Conservation (phyloP, 1,140 invertebrate species). For the Vanessa atalanta region DNA sequence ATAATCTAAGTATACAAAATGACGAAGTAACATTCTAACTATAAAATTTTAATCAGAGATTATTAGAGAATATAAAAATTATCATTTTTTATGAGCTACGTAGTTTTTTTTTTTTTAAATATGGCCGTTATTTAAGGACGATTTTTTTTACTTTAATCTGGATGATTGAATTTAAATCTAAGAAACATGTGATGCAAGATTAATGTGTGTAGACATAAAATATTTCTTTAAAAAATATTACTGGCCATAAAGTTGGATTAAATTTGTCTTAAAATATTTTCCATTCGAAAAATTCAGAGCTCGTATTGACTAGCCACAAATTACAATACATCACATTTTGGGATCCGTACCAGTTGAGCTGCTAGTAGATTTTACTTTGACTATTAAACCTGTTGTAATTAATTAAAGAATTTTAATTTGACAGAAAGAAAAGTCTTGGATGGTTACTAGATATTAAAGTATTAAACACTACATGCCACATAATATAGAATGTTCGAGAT, state of each 20-base stretch:
- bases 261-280: slow-evolving; percentile 10
- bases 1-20: background rate
- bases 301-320: slow-evolving; percentile 10
- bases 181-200: too few species aligned
- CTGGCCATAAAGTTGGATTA: slow-evolving; percentile 12
- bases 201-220: too few species aligned
- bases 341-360: background rate
- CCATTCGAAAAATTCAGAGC: slow-evolving; percentile 2
- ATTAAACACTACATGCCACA: too few species aligned
- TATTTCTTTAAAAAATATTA: slow-evolving; percentile 2
- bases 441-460: too few species aligned
- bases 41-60: background rate
- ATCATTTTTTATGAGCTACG: background rate
- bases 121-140: slow-evolving; percentile 12
- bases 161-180: too few species aligned
- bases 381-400: background rate
- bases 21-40: background rate
- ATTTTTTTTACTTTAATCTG: background rate
- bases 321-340: slow-evolving; percentile 5
- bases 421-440: too few species aligned
- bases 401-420: too few species aligned
- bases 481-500: too few species aligned
- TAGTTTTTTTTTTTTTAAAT: background rate
- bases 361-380: background rate
- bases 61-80: background rate